Evolutionary conservation across 2,888 invertebrate species (phyloP), one percentile per base, ranked within the genome.

Genomic region (Fragum sueziense): DNA sequence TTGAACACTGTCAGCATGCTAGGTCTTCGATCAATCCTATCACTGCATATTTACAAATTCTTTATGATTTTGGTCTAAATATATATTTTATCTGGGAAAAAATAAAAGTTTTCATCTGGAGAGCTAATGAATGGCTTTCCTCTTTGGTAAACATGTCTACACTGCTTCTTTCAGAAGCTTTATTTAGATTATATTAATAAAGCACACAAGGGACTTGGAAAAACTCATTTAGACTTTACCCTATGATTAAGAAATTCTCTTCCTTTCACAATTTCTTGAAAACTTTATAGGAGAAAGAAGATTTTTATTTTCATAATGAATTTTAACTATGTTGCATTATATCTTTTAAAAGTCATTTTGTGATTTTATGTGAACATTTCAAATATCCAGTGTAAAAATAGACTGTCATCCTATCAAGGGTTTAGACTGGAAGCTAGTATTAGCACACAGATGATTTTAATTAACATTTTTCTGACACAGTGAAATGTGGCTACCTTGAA

Each of bases 371-470:
- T n/a, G n/a, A n/a, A n/a, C n/a, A n/a, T n/a, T n/a, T n/a, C 9
- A 41, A 41, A 41, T 41, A 14, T 17, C 41, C 17, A 17, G 41
- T 11, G 17, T 22, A 3, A 57, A 57, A 57, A 22, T 27, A 57
- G 29, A 6, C 27, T 27, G 57, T 22, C 57, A 57, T 7, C 25
- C 27, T 27, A 25, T 27, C 25, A 57, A 57, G 70, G 57, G 31
- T 74, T 74, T 57, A 61, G 68, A 73, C 61, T 57, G 59, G 75
- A 62, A 69, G 37, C 51, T 51, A 52, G 74, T 54, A 52, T 76
- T 59, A 74, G 77, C 65, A 76, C 33, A 34, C 76, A 77, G 71
- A 67, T 74, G 76, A 80, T 61, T 80, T 80, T 80, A 80, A 80
- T 80, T 80, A 76, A 65, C 29, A 62, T 65, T 65, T 65, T 41